phyloP scores from a whole-genome alignment of 2,888 invertebrate species.

The Synergus gifuensis region DNA sequence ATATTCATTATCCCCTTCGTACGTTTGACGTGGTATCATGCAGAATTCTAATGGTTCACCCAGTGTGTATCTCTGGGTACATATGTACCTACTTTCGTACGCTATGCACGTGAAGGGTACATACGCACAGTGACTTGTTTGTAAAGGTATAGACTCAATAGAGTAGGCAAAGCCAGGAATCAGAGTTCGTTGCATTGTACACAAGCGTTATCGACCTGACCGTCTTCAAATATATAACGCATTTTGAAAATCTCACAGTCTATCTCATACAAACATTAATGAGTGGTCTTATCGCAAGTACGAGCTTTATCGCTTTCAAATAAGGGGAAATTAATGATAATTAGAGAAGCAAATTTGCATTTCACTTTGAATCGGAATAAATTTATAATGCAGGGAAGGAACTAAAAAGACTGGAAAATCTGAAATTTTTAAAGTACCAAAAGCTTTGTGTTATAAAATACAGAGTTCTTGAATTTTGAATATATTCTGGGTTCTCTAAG shows the following conservation, averaged over 20 bases:
- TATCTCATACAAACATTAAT: neutral
- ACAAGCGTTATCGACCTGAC: constrained; percentile 21
- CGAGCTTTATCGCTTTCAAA: neutral
- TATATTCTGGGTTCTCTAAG: neutral
- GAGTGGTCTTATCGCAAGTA: neutral
- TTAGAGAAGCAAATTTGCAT: neutral
- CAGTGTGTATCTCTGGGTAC: constrained; percentile 28
- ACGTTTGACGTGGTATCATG: constrained; percentile 30
- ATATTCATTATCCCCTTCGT: constrained; percentile 38
- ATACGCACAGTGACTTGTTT: constrained; percentile 40
- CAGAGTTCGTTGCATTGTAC: constrained; percentile 29
- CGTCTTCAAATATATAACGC: constrained; percentile 29
- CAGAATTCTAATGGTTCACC: constrained; percentile 40
- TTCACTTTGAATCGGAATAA: neutral
- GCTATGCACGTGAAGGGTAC: constrained; percentile 26
- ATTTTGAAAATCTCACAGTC: constrained; percentile 9
- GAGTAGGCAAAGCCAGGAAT: constrained; percentile 25
- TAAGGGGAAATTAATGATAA: neutral
- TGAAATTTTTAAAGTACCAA: too few species aligned
- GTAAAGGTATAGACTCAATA: constrained; percentile 21
- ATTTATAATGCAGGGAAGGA: neutral
- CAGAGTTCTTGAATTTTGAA: neutral
- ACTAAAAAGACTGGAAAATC: too few species aligned
- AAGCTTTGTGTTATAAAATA: too few species aligned
- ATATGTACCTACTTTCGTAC: constrained; percentile 40